A percentile compares a stretch with the other conserved stretches of the same genome.
phyloP scores from a whole-genome alignment of 2,113 vertebrate species.

The Periophthalmodon schlosseri region DNA sequence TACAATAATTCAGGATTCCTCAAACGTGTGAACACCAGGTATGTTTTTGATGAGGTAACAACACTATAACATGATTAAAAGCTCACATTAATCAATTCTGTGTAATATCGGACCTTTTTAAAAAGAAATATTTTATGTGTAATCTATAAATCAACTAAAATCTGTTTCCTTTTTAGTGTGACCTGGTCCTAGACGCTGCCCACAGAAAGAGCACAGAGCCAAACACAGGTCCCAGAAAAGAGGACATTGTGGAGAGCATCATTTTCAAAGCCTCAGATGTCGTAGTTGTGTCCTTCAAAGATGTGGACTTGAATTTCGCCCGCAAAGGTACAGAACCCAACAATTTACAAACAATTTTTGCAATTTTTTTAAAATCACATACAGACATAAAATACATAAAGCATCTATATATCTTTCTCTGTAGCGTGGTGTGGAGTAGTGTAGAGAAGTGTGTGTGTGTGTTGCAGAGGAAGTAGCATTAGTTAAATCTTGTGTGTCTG shows the following conservation, averaged over 20 bases:
- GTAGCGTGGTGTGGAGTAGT: constrained; percentile 7
- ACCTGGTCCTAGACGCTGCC: constrained; percentile 96
- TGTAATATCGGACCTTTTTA: not conserved
- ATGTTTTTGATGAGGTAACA: too few species aligned
- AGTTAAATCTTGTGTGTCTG: constrained; percentile 47
- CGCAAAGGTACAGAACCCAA: constrained; percentile 84
- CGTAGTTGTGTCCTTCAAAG: constrained; percentile 96
- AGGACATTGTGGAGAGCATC: constrained; percentile 97
- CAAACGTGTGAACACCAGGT: too few species aligned
- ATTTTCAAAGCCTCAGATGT: constrained; percentile 97
- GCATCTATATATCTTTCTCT: constrained; percentile 38
- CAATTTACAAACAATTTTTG: not conserved
- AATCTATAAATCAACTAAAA: not conserved
- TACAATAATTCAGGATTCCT: too few species aligned
- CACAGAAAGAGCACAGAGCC: constrained; percentile 91
- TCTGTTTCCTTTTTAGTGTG: constrained; percentile 80
- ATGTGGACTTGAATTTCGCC: constrained; percentile 95
- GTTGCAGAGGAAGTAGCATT: constrained; percentile 27
- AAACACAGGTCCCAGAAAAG: constrained; percentile 85
- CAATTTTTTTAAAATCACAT: not conserved
- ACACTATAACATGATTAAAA: too few species aligned
- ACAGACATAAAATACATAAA: constrained; percentile 19
- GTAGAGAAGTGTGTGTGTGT: constrained; percentile 21
- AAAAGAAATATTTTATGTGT: not conserved
- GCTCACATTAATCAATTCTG: too few species aligned